These are phyloP conservation scores for Carabus problematicus DNA, from an alignment of 2,888 invertebrate genomes.

Conservation along the genomic window DNA sequence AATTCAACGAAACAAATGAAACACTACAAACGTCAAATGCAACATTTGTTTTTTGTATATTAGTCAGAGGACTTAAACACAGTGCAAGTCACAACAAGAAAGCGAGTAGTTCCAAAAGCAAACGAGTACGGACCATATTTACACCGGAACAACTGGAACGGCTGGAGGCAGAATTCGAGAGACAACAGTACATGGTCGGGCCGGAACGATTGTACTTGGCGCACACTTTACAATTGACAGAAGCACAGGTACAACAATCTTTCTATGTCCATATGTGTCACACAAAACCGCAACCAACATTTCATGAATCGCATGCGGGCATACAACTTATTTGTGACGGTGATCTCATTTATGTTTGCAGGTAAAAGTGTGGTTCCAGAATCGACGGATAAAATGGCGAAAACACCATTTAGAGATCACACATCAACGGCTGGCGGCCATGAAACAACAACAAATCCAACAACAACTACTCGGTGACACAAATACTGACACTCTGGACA, in stretches of 20 bases:
- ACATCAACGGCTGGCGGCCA: constrained; percentile 79
- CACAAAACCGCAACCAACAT: too few species aligned
- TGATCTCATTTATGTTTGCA: constrained; percentile 53
- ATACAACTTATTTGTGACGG: too few species aligned
- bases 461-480: constrained; percentile 60
- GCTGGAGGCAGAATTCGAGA: constrained; percentile 91
- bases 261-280: not conserved
- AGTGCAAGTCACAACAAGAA: constrained; percentile 51
- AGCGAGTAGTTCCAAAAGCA: constrained; percentile 69
- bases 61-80: constrained; percentile 55
- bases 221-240: constrained; percentile 83
- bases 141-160: constrained; percentile 95
- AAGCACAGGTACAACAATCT: constrained; percentile 75
- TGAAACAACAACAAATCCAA: constrained; percentile 61
- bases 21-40: too few species aligned
- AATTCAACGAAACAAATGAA: too few species aligned
- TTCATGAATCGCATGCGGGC: too few species aligned
- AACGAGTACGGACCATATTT: constrained; percentile 94
- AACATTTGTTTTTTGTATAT: constrained; percentile 41
- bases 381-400: constrained; percentile 93
- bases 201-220: constrained; percentile 93
- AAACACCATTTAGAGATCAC: constrained; percentile 94
- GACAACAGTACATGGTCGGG: constrained; percentile 98
- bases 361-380: constrained; percentile 94
- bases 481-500: constrained; percentile 61